Conservation (phyloP, 2,888 invertebrate species). For the Sphaerophoria taeniata region DNA sequence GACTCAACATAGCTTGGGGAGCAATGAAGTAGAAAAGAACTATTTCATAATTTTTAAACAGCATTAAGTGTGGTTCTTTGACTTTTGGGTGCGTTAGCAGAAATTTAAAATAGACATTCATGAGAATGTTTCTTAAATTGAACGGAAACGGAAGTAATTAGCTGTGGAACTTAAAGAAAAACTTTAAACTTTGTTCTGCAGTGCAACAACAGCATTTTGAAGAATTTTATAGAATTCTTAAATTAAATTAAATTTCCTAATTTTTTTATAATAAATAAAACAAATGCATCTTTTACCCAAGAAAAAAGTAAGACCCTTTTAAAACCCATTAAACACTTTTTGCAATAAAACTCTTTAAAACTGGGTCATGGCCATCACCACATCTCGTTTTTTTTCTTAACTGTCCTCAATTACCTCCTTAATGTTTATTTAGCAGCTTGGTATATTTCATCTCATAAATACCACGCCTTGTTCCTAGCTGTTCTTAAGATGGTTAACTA, state of each 20-base stretch:
- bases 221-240: too few species aligned
- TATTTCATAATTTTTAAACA: slow-evolving; percentile 24
- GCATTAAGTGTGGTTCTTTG: background rate
- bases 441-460: background rate
- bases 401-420: slow-evolving; percentile 26
- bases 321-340: background rate
- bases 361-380: slow-evolving; percentile 19
- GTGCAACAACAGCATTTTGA: too few species aligned
- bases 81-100: background rate
- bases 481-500: background rate
- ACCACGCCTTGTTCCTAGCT: slow-evolving; percentile 6
- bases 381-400: slow-evolving; percentile 1
- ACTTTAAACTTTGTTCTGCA: background rate
- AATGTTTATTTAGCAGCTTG: slow-evolving; percentile 5
- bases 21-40: slow-evolving; percentile 7
- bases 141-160: background rate
- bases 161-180: background rate
- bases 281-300: too few species aligned
- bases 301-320: too few species aligned
- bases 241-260: too few species aligned
- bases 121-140: background rate
- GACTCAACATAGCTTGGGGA: background rate
- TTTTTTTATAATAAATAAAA: too few species aligned
- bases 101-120: background rate
- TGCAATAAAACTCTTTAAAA: background rate